These are phyloP conservation scores for Meloidogyne exigua DNA, from an alignment of 1,140 invertebrate species.

Conservation along the genomic window DNA sequence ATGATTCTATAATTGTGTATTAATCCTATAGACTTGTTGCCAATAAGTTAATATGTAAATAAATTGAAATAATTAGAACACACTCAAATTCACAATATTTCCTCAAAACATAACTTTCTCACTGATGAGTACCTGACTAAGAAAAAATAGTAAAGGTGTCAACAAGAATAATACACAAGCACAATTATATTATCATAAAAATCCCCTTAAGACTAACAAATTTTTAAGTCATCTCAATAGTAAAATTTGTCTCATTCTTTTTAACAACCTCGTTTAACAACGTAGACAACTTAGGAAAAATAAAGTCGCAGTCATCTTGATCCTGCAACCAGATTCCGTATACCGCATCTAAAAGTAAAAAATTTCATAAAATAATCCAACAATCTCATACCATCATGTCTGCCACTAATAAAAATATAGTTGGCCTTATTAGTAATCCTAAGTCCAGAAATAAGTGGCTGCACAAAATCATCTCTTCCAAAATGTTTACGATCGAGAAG, in stretches of 20 bases:
- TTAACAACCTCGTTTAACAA: not conserved
- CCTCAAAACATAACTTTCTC: too few relatives aligned
- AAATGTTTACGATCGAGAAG: conserved; percentile 49
- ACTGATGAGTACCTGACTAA: too few relatives aligned
- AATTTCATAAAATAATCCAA: not conserved
- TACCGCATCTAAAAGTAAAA: not conserved
- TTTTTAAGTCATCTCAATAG: not conserved
- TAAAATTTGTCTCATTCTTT: not conserved
- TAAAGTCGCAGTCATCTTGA: not conserved
- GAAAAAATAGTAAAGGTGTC: too few relatives aligned
- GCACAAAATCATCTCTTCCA: not conserved
- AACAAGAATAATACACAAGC: too few relatives aligned
- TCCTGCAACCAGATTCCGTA: not conserved
- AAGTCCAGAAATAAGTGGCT: not conserved
- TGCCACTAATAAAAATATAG: conserved; percentile 1
- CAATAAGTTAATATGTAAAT: too few relatives aligned
- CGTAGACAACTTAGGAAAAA: not conserved
- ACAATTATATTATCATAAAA: too few relatives aligned
- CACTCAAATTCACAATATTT: too few relatives aligned
- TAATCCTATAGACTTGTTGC: too few relatives aligned
- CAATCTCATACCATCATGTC: not conserved
- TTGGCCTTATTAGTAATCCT: not conserved
- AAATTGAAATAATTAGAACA: too few relatives aligned
- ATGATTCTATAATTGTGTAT: too few relatives aligned
- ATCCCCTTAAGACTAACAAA: too few relatives aligned